Evolutionary conservation across 2,797 vertebrate genomes (phyloP).

Genomic region (Clarias fuscus): DNA sequence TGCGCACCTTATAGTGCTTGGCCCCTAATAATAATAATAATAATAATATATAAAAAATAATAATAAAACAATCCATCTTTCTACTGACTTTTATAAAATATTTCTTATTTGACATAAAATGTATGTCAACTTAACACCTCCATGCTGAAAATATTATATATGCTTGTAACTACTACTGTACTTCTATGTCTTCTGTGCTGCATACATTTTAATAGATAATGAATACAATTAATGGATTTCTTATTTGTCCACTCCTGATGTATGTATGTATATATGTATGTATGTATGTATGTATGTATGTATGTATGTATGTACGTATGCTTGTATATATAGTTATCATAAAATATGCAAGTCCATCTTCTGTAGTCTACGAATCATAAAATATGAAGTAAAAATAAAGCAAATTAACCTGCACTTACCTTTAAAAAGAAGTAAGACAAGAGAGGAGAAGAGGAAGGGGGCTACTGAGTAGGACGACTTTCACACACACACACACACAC

Average conservation of each 20-base stretch:
- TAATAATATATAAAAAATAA: too few species aligned
- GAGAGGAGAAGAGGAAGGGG: too few species aligned
- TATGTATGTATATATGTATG: background rate
- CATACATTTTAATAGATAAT: background rate
- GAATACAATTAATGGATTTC: background rate
- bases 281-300: background rate
- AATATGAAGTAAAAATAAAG: too few species aligned
- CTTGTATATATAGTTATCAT: background rate
- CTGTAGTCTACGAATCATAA: too few species aligned
- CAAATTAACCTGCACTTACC: too few species aligned
- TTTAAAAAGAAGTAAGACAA: too few species aligned
- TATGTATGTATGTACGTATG: background rate
- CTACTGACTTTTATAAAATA: background rate
- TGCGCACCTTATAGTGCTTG: too few species aligned
- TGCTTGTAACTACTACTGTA: background rate
- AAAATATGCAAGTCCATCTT: too few species aligned
- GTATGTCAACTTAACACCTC: background rate
- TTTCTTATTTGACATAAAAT: background rate
- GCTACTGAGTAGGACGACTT: too few species aligned
- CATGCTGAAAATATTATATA: background rate
- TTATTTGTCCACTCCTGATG: background rate
- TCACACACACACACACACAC: too few species aligned
- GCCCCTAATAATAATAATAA: too few species aligned
- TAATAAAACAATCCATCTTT: background rate
- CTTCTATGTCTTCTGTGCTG: background rate